Base-by-base conservation (phyloP, 2,888 invertebrate species). In the Lacanobia oleracea region DNA sequence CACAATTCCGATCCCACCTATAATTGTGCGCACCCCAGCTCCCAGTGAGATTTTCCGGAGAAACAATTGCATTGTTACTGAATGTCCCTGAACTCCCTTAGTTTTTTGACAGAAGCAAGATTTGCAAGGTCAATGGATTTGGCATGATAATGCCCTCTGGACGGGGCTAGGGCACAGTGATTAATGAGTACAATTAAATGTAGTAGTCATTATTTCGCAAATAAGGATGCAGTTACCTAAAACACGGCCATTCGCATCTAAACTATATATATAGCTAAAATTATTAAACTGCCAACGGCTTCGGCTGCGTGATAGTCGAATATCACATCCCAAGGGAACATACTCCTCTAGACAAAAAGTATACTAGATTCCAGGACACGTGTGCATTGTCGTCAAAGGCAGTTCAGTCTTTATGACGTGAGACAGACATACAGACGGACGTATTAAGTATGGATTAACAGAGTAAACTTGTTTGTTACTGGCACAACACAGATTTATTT, bases 11-110 rank as follows among this genome's bases (percentile, higher is more conserved):
- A 74, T 74, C 54, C 67, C 50, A 78, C 43, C 43, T 45, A 73
- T 67, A 77, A 77, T 54, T 73, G 67, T 63, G 23, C 51, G 10
- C 79, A 63, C 74, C 73, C 74, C 37, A 78, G 63, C 45, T 54
- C 48, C 48, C 10, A 16, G 59, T 7, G 59, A 53, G 51, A 63
- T 27, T n/a, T 60, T 63, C 54, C 53, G 59, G 27, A 50, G 23
- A 63, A 66, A 43, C 27, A 66, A 48, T 63, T n/a, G 57, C 33
- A 3, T 67, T 43, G 4, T 43, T 43, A 5, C 0, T 48, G 8
- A 27, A 57, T n/a, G 63, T 21, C 16, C 8, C 48, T 18, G 18
- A 43, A 16, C 14, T 14, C 43, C 4, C 12, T n/a, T n/a, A 64
- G 27, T 59, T 59, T 56, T n/a, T 14, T 21, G 12, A 21, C 23